These are phyloP conservation scores for Ceratina australensis DNA, from an alignment of 1,140 invertebrate genomes.

Conservation along the genomic window DNA sequence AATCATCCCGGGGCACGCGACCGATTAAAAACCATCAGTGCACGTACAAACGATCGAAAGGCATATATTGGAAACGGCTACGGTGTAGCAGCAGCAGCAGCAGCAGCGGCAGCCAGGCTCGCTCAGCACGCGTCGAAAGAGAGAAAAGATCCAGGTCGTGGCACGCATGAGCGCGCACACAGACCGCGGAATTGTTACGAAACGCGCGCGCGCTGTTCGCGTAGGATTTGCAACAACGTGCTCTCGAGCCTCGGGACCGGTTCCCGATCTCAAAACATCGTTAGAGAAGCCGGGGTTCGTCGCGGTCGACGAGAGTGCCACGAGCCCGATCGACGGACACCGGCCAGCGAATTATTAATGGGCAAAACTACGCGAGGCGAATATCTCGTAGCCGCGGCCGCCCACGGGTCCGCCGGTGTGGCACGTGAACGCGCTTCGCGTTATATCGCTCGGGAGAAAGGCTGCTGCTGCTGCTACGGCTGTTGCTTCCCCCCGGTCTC, in stretches of 20 bases:
- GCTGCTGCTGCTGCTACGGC: constrained; percentile 17
- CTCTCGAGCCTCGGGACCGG: constrained; percentile 50
- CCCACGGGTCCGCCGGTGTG: constrained; percentile 22
- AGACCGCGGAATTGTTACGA: constrained; percentile 75
- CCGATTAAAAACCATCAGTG: neutral
- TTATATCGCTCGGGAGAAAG: constrained; percentile 47
- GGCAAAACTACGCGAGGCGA: constrained; percentile 34
- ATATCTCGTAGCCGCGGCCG: constrained; percentile 41
- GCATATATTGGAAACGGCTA: constrained; percentile 25
- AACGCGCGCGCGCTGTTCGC: constrained; percentile 66
- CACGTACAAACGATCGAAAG: neutral
- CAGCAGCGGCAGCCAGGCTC: neutral
- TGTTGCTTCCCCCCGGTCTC: constrained; percentile 13
- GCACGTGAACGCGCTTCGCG: constrained; percentile 39
- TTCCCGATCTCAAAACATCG: constrained; percentile 61
- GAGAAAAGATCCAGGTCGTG: constrained; percentile 76
- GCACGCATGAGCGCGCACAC: constrained; percentile 75
- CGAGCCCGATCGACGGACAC: constrained; percentile 24
- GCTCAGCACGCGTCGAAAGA: constrained; percentile 51
- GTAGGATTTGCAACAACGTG: constrained; percentile 50
- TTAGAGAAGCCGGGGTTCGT: constrained; percentile 27
- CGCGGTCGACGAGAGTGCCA: constrained; percentile 19
- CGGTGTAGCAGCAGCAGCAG: constrained; percentile 19
- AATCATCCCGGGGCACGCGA: constrained; percentile 34
- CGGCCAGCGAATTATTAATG: constrained; percentile 53